Evolutionary conservation across 1,140 invertebrate species (phyloP).

Genomic region (Ptiloglossa arizonensis): DNA sequence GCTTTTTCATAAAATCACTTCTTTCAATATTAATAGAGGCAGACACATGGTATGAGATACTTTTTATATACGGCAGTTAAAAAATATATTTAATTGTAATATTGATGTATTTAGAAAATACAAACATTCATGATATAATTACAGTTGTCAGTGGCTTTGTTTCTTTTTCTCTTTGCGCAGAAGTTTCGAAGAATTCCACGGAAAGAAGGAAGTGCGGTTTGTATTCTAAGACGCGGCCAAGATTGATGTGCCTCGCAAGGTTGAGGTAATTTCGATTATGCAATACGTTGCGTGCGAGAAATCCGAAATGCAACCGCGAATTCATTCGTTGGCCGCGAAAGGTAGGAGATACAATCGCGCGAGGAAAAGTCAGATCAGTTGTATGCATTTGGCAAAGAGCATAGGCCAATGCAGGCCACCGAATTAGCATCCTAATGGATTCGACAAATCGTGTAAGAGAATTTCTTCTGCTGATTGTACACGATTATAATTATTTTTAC

Average conservation of each 20-base stretch:
- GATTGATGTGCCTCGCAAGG: conserved; percentile 35
- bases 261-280: conserved; percentile 46
- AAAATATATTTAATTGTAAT: too few relatives aligned
- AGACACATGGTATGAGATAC: too few relatives aligned
- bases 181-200: not conserved
- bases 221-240: conserved; percentile 26
- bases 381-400: too few relatives aligned
- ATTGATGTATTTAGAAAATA: not conserved
- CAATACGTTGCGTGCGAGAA: conserved; percentile 18
- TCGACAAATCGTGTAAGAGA: too few relatives aligned
- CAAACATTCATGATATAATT: not conserved
- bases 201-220: conserved; percentile 22
- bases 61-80: too few relatives aligned
- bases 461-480: too few relatives aligned
- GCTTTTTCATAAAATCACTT: too few relatives aligned
- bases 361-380: too few relatives aligned
- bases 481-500: too few relatives aligned
- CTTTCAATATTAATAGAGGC: too few relatives aligned
- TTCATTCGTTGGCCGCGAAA: not conserved
- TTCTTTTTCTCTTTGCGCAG: not conserved
- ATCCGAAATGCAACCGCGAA: conserved; percentile 26
- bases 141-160: not conserved
- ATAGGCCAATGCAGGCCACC: too few relatives aligned
- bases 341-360: not conserved
- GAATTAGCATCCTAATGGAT: too few relatives aligned